These are phyloP conservation scores for Tolypeutes matacus DNA, from an alignment of 2,797 vertebrate species.

Conservation along the genomic window DNA sequence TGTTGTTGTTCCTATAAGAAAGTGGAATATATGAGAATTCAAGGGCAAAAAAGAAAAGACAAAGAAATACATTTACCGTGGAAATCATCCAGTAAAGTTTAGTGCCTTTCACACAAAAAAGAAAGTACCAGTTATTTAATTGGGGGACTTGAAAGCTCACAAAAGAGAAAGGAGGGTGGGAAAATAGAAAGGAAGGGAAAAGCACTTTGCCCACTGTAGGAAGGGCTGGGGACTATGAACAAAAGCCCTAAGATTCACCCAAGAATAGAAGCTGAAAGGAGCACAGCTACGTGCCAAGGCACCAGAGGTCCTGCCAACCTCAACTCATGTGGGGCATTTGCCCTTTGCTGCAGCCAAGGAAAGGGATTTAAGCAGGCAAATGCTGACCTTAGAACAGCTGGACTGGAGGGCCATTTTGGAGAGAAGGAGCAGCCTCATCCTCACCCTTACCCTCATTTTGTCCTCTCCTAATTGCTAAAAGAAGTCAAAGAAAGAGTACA, in stretches of 20 bases:
- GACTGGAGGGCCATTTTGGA: neutral
- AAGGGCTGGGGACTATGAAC: constrained; percentile 54
- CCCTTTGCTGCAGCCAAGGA: constrained; percentile 77
- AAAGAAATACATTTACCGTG: constrained; percentile 30
- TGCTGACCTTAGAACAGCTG: constrained; percentile 69
- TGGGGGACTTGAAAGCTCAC: constrained; percentile 74
- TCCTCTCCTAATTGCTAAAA: neutral
- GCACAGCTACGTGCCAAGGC: constrained; percentile 66
- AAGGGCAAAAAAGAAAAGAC: constrained; percentile 41
- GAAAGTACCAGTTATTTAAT: constrained; percentile 72
- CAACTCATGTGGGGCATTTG: constrained; percentile 57
- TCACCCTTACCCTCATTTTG: neutral
- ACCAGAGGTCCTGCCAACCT: constrained; percentile 71
- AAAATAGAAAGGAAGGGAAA: constrained; percentile 66
- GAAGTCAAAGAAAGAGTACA: neutral
- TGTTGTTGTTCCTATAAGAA: neutral
- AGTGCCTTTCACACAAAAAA: constrained; percentile 20
- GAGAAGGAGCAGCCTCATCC: neutral
- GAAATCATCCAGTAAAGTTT: constrained; percentile 63
- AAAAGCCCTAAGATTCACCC: constrained; percentile 77
- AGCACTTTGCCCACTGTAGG: constrained; percentile 36
- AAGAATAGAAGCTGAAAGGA: constrained; percentile 72
- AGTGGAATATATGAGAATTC: constrained; percentile 11
- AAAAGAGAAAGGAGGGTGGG: constrained; percentile 77
- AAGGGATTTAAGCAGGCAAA: constrained; percentile 60